Conservation (phyloP, 2,888 invertebrate species). For the Nebria brevicollis region DNA sequence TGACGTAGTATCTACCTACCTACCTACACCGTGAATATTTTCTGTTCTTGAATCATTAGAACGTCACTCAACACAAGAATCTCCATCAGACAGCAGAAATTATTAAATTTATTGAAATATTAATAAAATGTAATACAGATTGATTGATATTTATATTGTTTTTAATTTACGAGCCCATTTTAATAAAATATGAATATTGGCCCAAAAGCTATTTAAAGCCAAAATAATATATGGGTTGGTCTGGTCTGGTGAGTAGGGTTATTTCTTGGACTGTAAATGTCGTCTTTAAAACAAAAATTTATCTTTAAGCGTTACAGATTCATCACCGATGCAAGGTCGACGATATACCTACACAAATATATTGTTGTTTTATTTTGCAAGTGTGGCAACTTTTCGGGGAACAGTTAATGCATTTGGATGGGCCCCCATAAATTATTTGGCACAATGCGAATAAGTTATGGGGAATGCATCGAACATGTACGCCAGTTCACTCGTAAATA, state of each 20-base stretch:
- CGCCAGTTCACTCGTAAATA: conserved; percentile 31
- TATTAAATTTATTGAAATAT: too few species aligned
- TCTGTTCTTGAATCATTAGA: neutral
- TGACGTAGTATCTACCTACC: neutral
- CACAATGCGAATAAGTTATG: conserved; percentile 57
- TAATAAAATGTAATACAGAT: too few species aligned
- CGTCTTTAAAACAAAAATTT: neutral
- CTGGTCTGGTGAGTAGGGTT: neutral
- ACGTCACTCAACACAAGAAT: neutral
- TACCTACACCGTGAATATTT: neutral
- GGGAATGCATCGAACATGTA: conserved; percentile 52
- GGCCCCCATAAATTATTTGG: conserved; percentile 54
- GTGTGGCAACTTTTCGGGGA: conserved; percentile 8
- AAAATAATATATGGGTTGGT: too few species aligned
- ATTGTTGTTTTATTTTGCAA: neutral
- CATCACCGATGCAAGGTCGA: neutral
- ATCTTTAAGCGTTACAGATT: neutral
- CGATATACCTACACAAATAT: neutral
- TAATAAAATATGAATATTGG: neutral
- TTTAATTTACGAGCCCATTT: neutral
- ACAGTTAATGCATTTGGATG: conserved; percentile 25
- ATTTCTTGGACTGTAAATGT: neutral
- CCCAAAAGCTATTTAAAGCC: neutral
- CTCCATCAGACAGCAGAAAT: too few species aligned
- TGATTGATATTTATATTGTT: neutral